Conservation (phyloP, 2,888 invertebrate genomes). For the Nebria salina region DNA sequence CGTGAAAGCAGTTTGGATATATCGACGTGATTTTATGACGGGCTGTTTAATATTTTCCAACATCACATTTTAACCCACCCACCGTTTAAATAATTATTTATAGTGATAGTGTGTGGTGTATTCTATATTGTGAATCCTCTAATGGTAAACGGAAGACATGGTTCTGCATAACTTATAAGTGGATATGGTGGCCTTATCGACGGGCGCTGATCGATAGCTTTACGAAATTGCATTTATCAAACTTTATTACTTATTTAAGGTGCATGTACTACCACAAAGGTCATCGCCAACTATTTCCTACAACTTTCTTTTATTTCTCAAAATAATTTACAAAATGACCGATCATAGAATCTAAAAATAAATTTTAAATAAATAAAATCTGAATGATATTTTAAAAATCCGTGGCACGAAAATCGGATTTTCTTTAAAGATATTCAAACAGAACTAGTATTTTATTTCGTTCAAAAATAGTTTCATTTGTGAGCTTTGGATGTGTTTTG, state of each 20-base stretch:
- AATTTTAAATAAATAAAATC: too few species aligned
- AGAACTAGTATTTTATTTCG: too few species aligned
- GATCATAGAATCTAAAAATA: too few species aligned
- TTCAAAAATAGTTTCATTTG: neutral
- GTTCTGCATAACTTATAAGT: slow-evolving; percentile 35
- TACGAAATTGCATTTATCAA: slow-evolving; percentile 25
- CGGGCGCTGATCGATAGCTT: slow-evolving; percentile 25
- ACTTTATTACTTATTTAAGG: slow-evolving; percentile 31
- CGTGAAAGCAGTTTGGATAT: neutral
- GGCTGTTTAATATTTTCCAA: slow-evolving; percentile 22
- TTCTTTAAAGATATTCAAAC: too few species aligned
- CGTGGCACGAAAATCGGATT: too few species aligned
- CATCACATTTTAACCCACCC: slow-evolving; percentile 14
- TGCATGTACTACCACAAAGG: slow-evolving; percentile 29
- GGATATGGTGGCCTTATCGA: slow-evolving; percentile 13
- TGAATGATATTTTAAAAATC: too few species aligned
- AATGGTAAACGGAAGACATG: slow-evolving; percentile 30
- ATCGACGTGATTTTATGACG: slow-evolving; percentile 22
- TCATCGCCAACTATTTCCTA: slow-evolving; percentile 12
- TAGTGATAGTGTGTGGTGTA: slow-evolving; percentile 14
- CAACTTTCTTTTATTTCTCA: neutral
- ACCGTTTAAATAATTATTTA: slow-evolving; percentile 26
- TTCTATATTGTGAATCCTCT: neutral
- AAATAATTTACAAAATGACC: too few species aligned
- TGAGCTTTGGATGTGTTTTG: slow-evolving; percentile 9